Evolutionary conservation across 2,113 vertebrate species (phyloP), one percentile per base, ranked within the genome.

Genomic region (Seriola quinqueradiata): DNA sequence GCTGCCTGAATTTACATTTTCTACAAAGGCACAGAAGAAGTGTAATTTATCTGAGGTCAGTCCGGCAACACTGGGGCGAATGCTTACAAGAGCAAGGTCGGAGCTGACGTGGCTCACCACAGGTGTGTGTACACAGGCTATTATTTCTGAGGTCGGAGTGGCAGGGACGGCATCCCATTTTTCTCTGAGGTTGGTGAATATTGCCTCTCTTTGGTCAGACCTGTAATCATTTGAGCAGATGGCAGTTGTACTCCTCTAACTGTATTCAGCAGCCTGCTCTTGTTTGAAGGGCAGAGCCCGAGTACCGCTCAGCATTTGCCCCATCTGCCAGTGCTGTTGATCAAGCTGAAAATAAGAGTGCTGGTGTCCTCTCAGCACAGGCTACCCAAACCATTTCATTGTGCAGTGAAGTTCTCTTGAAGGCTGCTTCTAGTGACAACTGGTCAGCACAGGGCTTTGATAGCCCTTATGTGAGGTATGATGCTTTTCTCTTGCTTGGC

Each of bases 221-320:
- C 50, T 72, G 57, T 57, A 81, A 84, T 79, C 38, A 75, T 77
- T 75, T 65, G 58, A 79, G 54, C 81, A 88, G 89, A 90, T 88
- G 84, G 83, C 75, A 28, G 54, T 65, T 75, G 69, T 75, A 38
- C 66, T 40, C 70, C 46, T 75, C 68, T 72, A 32, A 83, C 64
- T 85, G 34, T 13, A 54, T 36, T 63, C 16, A 36, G 25, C 64
- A 71, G 61, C 25, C 64, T 46, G 52, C 58, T 73, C 6, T 72
- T 3, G 21, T 64, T 40, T 86, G 61, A 87, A 70, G 69, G 23
- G 36, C 28, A 42, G 32, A 64, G 4, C 46, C 38, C 5, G 12
- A 57, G 48, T 19, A 65, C 55, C 60, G 58, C 70, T 55, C 72
- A 50, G 65, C 55, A 34, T 64, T 79, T 21, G 44, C 42, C 72